phyloP scores from a whole-genome alignment of 2,113 vertebrate species.

The Cottus gobio region DNA sequence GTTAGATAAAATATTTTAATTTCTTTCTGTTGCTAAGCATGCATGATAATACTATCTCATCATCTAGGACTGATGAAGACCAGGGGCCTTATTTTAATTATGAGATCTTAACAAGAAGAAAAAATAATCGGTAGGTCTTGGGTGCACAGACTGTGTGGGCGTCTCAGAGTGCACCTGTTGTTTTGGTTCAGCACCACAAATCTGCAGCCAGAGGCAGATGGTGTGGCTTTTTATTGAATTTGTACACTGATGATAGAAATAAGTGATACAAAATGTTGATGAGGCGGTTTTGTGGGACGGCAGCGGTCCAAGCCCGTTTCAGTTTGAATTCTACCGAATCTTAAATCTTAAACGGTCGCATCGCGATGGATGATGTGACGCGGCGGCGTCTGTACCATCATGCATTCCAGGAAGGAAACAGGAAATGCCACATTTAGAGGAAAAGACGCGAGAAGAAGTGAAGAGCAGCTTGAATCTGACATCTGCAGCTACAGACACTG shows the following conservation, averaged over 20 bases:
- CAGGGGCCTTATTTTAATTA: not conserved
- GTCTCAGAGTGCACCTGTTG: not conserved
- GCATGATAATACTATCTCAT: not conserved
- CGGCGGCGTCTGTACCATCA: not conserved
- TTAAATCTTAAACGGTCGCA: not conserved
- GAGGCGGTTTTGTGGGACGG: not conserved
- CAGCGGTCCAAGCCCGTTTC: not conserved
- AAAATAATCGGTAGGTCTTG: not conserved
- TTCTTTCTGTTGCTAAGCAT: not conserved
- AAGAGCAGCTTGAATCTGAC: not conserved
- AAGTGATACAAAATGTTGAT: not conserved
- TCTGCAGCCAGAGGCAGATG: slow-evolving; percentile 14
- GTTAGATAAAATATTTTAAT: not conserved
- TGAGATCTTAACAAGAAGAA: not conserved
- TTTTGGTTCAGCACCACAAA: not conserved
- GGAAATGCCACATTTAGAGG: not conserved
- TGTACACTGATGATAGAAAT: slow-evolving; percentile 2
- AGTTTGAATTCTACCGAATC: not conserved
- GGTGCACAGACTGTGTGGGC: not conserved
- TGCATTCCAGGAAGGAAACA: not conserved
- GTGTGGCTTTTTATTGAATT: slow-evolving; percentile 1
- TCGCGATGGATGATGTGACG: not conserved
- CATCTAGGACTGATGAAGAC: not conserved
- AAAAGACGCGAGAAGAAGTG: not conserved
- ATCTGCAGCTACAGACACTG: not conserved